A percentile compares a stretch with the other conserved stretches of the same genome.
These are phyloP conservation scores for Tyrophagus putrescentiae DNA, from an alignment of 1,140 invertebrate genomes.

Conservation along the genomic window DNA sequence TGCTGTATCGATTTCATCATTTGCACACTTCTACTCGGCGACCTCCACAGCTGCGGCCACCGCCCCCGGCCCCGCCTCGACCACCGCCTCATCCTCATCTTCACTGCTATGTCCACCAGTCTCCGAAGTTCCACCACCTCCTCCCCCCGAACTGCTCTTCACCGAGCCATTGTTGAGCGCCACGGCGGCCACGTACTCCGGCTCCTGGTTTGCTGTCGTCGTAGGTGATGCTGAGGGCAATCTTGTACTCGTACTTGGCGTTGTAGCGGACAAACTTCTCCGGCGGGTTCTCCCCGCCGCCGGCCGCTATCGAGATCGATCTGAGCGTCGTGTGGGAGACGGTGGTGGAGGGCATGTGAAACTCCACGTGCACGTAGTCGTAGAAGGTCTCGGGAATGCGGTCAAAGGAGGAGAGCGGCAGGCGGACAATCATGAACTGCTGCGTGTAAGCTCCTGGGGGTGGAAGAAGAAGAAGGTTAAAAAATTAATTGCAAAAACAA, in stretches of 20 bases:
- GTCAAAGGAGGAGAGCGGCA: slow-evolving; percentile 90
- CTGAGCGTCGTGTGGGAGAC: slow-evolving; percentile 90
- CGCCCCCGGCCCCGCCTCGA: no score
- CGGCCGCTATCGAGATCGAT: slow-evolving; percentile 75
- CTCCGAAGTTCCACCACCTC: no score
- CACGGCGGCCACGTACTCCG: slow-evolving; percentile 19
- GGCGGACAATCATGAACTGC: slow-evolving; percentile 76
- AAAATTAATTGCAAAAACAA: slow-evolving; percentile 12
- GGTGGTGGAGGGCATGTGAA: slow-evolving; percentile 96
- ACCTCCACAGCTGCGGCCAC: no score
- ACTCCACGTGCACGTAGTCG: slow-evolving; percentile 77
- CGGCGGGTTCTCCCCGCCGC: slow-evolving; percentile 84
- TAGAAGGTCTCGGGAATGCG: slow-evolving; percentile 84
- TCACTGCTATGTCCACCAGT: no score
- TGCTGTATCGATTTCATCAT: no score
- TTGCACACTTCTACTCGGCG: no score
- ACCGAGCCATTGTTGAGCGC: slow-evolving; percentile 11
- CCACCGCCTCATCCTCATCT: slow-evolving; percentile 4
- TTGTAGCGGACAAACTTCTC: slow-evolving; percentile 97
- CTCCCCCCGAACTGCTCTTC: neutral
- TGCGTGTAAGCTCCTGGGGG: slow-evolving; percentile 80
- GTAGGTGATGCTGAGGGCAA: slow-evolving; percentile 27
- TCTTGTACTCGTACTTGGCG: slow-evolving; percentile 83
- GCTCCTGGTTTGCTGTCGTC: slow-evolving; percentile 18
- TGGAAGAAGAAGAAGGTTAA: neutral